Evolutionary conservation across 2,888 invertebrate genomes (phyloP), one percentile per base, ranked within the genome.

Genomic region (Drosophila robusta): DNA sequence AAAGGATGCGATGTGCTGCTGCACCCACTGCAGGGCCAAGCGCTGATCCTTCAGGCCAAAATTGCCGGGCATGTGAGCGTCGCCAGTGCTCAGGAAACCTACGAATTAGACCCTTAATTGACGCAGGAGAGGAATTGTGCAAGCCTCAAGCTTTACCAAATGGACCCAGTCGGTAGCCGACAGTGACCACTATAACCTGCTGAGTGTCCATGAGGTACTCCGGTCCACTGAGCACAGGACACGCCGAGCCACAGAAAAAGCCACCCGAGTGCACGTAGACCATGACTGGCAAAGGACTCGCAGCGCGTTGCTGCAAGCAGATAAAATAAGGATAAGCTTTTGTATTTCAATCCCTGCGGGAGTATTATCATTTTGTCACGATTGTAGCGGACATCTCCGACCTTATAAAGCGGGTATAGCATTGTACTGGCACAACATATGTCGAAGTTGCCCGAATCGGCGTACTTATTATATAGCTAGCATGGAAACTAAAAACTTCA

Each of bases 181-280:
- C 72, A 3, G 91, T 90, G 4, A 93, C 92, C 38, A 93, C 58
- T 26, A 93, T 76, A 4, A 93, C 90, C 67, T 92, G 85, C 45
- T 89, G 79, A 0, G 85, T 87, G 55, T 93, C 93, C 93, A 93
- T 92, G 5, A 93, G 84, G 79, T 92, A 93, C 57, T 93, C 92
- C 0, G 93, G 93, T 0, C 93, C 93, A 52, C 89, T 65, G 18
- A 88, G 69, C 6, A 50, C 69, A 1, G 92, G 92, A 67, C 90
- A 87, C 1, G 92, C 89, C n/a, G 91, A 80, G 3, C 94, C 93
- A 4, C 92, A 85, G 56, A 93, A 90, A 52, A 92, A 93, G 4
- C 91, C 93, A 0, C 93, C 93, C 32, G 93, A 92, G 70, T 93
- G 92, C 12, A 93, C 91, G 57, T 92, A 93, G 3, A 93, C 91